Percentiles rank a stretch among this genome's conserved stretches.
Evolutionary conservation across 2,113 vertebrate genomes (phyloP).

Genomic region (Todiramphus chloris): DNA sequence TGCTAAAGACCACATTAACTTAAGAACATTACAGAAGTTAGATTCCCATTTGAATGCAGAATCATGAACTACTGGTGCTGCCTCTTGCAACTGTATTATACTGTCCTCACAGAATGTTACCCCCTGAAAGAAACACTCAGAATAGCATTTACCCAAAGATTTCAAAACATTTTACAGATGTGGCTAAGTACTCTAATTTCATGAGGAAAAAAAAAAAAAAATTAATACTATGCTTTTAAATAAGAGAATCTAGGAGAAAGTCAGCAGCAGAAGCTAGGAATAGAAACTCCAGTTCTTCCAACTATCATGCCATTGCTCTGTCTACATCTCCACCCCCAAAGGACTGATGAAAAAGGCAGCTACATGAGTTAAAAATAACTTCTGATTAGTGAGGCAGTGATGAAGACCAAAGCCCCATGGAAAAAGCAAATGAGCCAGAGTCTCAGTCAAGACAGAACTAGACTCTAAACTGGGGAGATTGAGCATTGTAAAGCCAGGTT

Average conservation of each 20-base stretch:
- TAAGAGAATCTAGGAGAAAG: neutral
- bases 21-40: neutral
- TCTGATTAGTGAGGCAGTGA: neutral
- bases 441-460: neutral
- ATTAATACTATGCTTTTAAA: neutral
- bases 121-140: neutral
- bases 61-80: neutral
- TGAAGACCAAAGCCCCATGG: neutral
- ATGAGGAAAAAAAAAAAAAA: neutral
- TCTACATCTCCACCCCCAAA: neutral
- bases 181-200: neutral
- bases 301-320: neutral
- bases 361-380: neutral
- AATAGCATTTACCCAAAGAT: neutral
- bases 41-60: neutral
- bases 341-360: neutral
- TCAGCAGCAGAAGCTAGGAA: neutral
- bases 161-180: neutral
- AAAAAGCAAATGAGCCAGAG: neutral
- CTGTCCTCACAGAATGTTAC: neutral
- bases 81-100: neutral
- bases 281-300: neutral
- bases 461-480: neutral
- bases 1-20: neutral
- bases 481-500: neutral